Evolutionary conservation across 92 coral and sea anemone genomes (phyloP), one percentile per base, ranked within the genome.

Genomic region (Epizoanthus ramosus): DNA sequence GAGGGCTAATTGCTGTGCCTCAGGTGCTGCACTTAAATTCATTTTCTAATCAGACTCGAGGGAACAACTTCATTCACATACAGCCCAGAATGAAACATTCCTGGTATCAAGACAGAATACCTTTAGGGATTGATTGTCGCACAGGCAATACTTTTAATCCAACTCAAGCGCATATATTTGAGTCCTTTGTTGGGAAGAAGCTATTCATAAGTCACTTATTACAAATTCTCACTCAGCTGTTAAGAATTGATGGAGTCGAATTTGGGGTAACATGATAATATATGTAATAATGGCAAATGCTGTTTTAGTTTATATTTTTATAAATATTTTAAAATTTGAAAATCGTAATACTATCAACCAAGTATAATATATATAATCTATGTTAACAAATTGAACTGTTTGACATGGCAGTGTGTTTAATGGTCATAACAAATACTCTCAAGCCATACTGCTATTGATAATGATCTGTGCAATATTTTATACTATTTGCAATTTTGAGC

Each of bases 211-310:
- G 84, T 61, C 91, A 90, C 47, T 41, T 92, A 16, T 69, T 96
- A 57, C 97, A 94, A 70, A 88, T 92, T 25, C 31, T 90, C 22
- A 73, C 94, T 54, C 95, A 90, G 86, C 57, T 96, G 68, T 80
- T 94, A 23, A 86, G 93, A 85, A 84, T 90, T 25, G 98, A 96
- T 35, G 83, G 85, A 66, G 74, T 93, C 23, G 75, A 59, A 15
- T 35, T 7, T 8, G 23, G 37, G 39, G 69, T 37, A 37, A 3
- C 43, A 28, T 28, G 31, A 37, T 37, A 37, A 37, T 3, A 37
- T 5, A 37, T 37, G 43, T 37, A 37, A 37, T 37, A 37, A 37
- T 37, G 5, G 43, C 6, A 37, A 37, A 37, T 37, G 43, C 43
- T 37, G 3, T 37, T 37, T 3, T 37, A 37, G 6, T 35, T 35